Conservation (phyloP, 2,797 vertebrate genomes). For the Benthosema pterotum region DNA sequence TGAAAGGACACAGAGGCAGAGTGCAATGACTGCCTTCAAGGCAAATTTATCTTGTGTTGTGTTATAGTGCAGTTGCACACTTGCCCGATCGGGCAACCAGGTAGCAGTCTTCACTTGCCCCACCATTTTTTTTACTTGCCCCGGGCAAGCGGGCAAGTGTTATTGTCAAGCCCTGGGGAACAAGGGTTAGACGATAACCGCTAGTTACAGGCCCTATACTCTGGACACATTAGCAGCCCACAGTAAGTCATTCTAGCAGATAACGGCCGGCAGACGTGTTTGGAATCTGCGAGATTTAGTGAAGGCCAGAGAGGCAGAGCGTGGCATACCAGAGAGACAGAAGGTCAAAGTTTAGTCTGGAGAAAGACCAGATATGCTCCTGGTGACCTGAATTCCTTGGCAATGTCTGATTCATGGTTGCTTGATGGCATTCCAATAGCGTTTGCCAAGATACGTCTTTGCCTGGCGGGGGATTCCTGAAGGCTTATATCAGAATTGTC, state of each 20-base stretch:
- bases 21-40: no score
- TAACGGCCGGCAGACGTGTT: constrained; percentile 20
- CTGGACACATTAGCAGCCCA: constrained; percentile 18
- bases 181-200: neutral
- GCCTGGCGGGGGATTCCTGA: no score
- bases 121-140: no score
- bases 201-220: constrained; percentile 2
- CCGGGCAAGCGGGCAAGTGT: no score
- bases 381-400: constrained; percentile 11
- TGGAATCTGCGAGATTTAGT: constrained; percentile 23
- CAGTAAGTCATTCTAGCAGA: constrained; percentile 5
- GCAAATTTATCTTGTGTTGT: no score
- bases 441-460: neutral
- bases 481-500: no score
- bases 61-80: no score
- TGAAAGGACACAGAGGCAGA: no score
- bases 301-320: neutral
- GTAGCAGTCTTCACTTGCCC: no score
- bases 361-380: constrained; percentile 24
- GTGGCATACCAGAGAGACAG: constrained; percentile 12
- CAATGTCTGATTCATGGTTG: neutral
- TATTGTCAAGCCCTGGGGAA: no score
- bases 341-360: constrained; percentile 36
- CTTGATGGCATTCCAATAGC: neutral
- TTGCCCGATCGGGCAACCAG: no score